Percentiles rank a stretch among this genome's conserved stretches.
phyloP scores from a whole-genome alignment of 2,113 vertebrate genomes.

The Phylloscopus trochilus region DNA sequence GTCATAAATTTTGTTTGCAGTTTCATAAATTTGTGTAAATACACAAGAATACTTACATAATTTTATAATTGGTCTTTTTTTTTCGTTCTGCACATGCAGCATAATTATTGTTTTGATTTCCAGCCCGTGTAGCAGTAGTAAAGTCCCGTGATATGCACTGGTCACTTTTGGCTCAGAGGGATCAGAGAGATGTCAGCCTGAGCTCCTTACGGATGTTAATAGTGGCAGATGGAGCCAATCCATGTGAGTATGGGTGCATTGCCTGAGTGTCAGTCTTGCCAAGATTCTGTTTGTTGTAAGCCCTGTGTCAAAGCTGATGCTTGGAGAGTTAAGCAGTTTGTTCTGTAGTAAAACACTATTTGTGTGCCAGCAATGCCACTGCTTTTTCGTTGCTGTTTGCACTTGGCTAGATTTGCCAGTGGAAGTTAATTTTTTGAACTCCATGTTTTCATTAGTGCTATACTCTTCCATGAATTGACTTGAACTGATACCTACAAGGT shows the following conservation, averaged over 20 bases:
- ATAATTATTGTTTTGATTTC: background rate
- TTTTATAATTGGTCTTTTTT: background rate
- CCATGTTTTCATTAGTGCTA: background rate
- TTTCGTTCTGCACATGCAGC: background rate
- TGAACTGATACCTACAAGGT: background rate
- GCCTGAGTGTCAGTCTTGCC: background rate
- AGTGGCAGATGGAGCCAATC: slow-evolving; percentile 94
- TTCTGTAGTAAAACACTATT: background rate
- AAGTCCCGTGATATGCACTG: slow-evolving; percentile 99
- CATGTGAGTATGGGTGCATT: slow-evolving; percentile 79
- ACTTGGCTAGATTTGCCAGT: background rate
- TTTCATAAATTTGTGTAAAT: background rate
- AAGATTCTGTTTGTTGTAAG: background rate
- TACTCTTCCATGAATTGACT: background rate
- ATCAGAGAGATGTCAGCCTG: slow-evolving; percentile 90
- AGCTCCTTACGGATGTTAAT: slow-evolving; percentile 92
- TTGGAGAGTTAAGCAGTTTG: background rate
- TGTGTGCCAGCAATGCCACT: background rate
- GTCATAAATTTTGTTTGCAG: background rate
- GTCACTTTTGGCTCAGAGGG: slow-evolving; percentile 93
- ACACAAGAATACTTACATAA: background rate
- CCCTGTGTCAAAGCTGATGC: background rate
- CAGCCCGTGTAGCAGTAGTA: slow-evolving; percentile 88
- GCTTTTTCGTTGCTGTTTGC: background rate
- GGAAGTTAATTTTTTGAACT: background rate